A percentile compares a stretch with the other conserved stretches of the same genome.
These are phyloP conservation scores for Mastigias papua DNA, from an alignment of 30 jellyfish, hydroid and myxozoan species.

Conservation along the genomic window DNA sequence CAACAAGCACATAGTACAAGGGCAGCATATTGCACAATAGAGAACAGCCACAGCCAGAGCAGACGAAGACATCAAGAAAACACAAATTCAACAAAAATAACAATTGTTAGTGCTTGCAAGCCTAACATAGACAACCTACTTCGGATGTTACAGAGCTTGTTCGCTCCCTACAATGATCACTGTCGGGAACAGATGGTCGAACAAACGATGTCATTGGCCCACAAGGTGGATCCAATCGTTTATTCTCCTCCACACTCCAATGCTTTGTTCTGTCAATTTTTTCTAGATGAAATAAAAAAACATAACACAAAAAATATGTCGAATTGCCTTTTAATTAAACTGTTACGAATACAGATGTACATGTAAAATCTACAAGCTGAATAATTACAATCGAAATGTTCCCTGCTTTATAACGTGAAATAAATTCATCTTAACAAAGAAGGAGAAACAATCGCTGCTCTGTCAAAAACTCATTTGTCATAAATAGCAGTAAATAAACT, in stretches of 20 bases:
- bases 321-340: too few relatives aligned
- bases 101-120: neutral
- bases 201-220: slow-evolving; percentile 78
- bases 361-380: too few relatives aligned
- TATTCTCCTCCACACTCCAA: slow-evolving; percentile 42
- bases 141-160: slow-evolving; percentile 80
- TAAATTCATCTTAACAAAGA: too few relatives aligned
- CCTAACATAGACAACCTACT: slow-evolving; percentile 20
- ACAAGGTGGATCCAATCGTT: neutral
- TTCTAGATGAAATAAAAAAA: neutral
- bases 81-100: neutral
- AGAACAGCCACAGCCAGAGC: too few relatives aligned
- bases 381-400: too few relatives aligned
- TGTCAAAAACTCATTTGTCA: too few relatives aligned
- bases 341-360: too few relatives aligned
- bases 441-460: too few relatives aligned
- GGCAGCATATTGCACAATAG: neutral
- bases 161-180: slow-evolving; percentile 50
- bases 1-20: neutral
- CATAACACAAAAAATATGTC: neutral
- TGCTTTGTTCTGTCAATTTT: slow-evolving; percentile 18
- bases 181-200: neutral
- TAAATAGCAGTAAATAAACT: too few relatives aligned
- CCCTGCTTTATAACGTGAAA: too few relatives aligned
- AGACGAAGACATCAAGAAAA: neutral